Evolutionary conservation across 2,888 invertebrate species (phyloP), one percentile per base, ranked within the genome.

Genomic region (Drosophila demipolita): DNA sequence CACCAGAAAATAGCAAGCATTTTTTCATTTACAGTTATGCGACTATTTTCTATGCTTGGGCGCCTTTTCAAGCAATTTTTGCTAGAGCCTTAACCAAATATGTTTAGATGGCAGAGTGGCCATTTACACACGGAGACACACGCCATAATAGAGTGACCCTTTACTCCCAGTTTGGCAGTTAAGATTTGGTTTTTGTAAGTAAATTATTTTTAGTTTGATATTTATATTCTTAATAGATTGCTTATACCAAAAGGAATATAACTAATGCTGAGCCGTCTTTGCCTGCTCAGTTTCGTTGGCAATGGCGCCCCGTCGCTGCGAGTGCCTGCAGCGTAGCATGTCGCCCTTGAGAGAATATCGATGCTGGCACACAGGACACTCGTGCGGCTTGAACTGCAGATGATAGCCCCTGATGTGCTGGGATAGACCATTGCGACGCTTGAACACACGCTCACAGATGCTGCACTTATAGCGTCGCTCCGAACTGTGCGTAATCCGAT

Each of bases 381-480:
- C 85, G 66, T 91, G 91, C 0, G 93, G 93, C 75, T 93, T 93
- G 3, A 93, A 79, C 71, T 92, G 91, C 72, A 93, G 77, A 78
- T 93, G 93, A 77, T 87, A 92, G 3, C 92, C 93, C 68, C 91
- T 91, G 65, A 92, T 82, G 72, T 93, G 93, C 76, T 93, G 93
- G 15, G 91, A 87, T 29, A 93, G 72, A 0, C 93, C 93, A 60
- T 92, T 91, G 40, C 91, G 90, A 0, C 93, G 84, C 77, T 93
- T 93, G 58, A 93, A 93, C 38, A 87, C 85, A 9, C 92, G 91
- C 15, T 88, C 86, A 52, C 93, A 93, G 32, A 91, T 83, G 55
- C 78, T 87, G 57, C 93, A 93, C 67, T 91, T 91, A 70, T 92
- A 91, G 8, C 88, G 84, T n/a, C 91, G 80, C 68, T 91, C 89